Conservation (phyloP, 2,888 invertebrate genomes). For the Philereme vetulata region DNA sequence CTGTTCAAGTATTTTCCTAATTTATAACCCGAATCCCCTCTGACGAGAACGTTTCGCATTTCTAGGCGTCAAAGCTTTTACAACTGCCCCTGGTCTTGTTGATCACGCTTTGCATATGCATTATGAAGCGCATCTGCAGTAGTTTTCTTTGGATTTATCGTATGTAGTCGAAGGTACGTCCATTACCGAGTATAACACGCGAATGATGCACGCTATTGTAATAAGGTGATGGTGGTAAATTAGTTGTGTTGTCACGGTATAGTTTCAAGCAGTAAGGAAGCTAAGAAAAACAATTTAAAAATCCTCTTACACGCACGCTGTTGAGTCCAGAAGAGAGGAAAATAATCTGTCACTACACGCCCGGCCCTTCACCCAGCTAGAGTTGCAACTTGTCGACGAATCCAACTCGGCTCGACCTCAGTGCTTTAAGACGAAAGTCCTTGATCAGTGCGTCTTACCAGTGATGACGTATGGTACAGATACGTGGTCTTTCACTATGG, state of each 20-base stretch:
- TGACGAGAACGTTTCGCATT: slow-evolving; percentile 79
- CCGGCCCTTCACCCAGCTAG: no score
- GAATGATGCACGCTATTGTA: slow-evolving; percentile 65
- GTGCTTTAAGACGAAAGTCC: no score
- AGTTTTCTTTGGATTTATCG: slow-evolving; percentile 85
- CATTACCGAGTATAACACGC: slow-evolving; percentile 76
- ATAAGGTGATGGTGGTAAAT: slow-evolving; percentile 63
- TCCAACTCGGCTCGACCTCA: no score
- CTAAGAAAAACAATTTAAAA: no score
- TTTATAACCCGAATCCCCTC: slow-evolving; percentile 38
- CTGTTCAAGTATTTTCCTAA: slow-evolving; percentile 10
- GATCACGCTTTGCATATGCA: slow-evolving; percentile 85
- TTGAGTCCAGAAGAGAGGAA: no score
- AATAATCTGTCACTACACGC: no score
- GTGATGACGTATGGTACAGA: no score
- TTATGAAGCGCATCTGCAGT: slow-evolving; percentile 85
- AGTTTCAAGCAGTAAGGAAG: slow-evolving; percentile 3
- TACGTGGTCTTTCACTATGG: no score
- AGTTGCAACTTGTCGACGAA: no score
- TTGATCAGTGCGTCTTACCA: no score
- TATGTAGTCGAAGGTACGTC: slow-evolving; percentile 84
- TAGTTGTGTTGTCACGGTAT: slow-evolving; percentile 5
- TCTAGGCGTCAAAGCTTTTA: slow-evolving; percentile 84
- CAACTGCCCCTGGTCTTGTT: slow-evolving; percentile 85
- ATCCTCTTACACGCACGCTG: no score